Base-by-base conservation (phyloP, 2,888 invertebrate species). In the Gortyna flavago region DNA sequence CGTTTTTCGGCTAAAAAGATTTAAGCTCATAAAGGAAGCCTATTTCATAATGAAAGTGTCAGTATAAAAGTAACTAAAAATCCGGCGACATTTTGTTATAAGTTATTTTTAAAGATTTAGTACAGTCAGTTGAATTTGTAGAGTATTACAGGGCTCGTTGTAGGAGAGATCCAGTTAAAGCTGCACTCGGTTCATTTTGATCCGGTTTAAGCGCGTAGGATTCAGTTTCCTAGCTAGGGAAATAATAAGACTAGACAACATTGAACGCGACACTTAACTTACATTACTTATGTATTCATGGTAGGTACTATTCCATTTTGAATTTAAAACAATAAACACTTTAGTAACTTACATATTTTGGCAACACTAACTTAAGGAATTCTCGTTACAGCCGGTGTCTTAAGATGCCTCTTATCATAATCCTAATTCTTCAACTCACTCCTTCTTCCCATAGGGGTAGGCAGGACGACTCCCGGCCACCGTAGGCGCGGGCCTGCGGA, bases 131-230 rank as follows among this genome's bases (percentile, higher is more conserved):
- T 89, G 87, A 88, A 89, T 89, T 89, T 91, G 90, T 89, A 91
- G 87, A 88, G 91, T 88, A 89, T 90, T 91, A 90, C 88, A 90
- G 85, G 86, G 87, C 83, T 85, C 87, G 85, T 87, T 89, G 90
- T 91, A 87, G 80, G 79, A 84, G 87, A 88, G 90, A 93, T 92
- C 91, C 89, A 86, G 88, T 92, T 92, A 93, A 93, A 91, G 88
- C 92, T 88, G 83, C 89, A 87, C 89, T 87, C 89, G 87, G 91
- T 90, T 90, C 89, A 87, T 83, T 88, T 87, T 93, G 92, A 92
- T 92, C 93, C 92, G 81, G 88, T 90, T 92, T 92, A 93, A 93
- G 92, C 91, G 91, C 90, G 84, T 88, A 88, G 89, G 87, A 92
- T 91, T 88, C 90, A 89, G 91, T 90, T 91, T 88, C 78, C 87